Percentiles rank a stretch among this genome's conserved stretches.
These are phyloP conservation scores for Moxostoma hubbsi DNA, from an alignment of 2,797 vertebrate species.

Conservation along the genomic window DNA sequence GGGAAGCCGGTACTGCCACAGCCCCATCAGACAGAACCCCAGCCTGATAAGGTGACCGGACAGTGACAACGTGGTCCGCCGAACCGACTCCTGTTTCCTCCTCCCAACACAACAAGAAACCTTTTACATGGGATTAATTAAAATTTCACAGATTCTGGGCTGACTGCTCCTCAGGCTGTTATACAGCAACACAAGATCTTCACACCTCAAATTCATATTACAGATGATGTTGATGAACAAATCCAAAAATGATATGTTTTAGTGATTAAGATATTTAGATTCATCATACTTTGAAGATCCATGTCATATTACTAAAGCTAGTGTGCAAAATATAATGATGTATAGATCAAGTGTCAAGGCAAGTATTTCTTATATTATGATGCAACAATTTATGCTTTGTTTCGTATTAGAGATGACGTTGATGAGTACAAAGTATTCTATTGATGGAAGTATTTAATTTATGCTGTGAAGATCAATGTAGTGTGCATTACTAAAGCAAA, in stretches of 20 bases:
- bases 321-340: background rate
- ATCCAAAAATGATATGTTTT: background rate
- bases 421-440: constrained; percentile 3
- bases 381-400: background rate
- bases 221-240: background rate
- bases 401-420: background rate
- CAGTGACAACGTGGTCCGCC: no score
- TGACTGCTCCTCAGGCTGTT: constrained; percentile 8
- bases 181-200: constrained; percentile 11
- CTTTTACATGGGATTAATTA: constrained; percentile 5
- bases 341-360: background rate
- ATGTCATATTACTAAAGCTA: background rate
- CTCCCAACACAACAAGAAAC: no score
- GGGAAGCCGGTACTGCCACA: no score
- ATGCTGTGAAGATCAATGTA: background rate
- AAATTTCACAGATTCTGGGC: constrained; percentile 3
- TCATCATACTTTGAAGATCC: background rate
- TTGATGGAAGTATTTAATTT: background rate
- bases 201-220: background rate
- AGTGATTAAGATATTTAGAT: background rate
- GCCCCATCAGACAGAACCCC: no score
- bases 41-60: no score
- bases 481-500: background rate
- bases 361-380: background rate
- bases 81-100: no score